phyloP scores from a whole-genome alignment of 1,140 invertebrate genomes.

The Drosophila ficusphila region DNA sequence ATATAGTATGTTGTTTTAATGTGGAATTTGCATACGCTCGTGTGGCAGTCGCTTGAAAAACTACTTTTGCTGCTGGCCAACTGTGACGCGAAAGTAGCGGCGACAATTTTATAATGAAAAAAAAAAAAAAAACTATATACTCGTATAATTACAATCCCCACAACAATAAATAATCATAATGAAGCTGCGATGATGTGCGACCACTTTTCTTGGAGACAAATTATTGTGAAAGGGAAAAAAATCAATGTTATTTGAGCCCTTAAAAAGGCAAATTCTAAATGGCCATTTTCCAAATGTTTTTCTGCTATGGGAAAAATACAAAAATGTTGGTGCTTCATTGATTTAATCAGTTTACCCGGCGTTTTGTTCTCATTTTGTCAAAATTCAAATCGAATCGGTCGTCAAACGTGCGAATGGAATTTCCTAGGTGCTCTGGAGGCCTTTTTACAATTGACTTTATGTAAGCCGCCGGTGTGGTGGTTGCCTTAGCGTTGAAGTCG shows the following conservation, averaged over 20 bases:
- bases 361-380: constrained; percentile 1
- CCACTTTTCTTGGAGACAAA: constrained; percentile 32
- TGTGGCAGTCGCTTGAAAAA: constrained; percentile 21
- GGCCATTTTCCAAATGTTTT: neutral
- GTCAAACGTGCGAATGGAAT: neutral
- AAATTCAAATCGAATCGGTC: constrained; percentile 36
- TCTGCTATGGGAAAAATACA: neutral
- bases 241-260: neutral
- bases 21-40: constrained; percentile 29
- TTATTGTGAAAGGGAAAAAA: constrained; percentile 9
- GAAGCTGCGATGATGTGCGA: neutral
- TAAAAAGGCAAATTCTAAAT: no score
- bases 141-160: constrained; percentile 52
- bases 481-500: constrained; percentile 6
- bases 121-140: constrained; percentile 9
- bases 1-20: constrained; percentile 9
- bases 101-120: constrained; percentile 51
- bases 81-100: constrained; percentile 75
- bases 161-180: constrained; percentile 14
- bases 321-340: no score
- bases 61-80: constrained; percentile 51
- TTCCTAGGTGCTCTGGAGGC: neutral
- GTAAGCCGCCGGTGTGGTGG: constrained; percentile 42
- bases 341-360: neutral
- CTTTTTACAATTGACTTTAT: constrained; percentile 53